Conservation (phyloP, 2,888 invertebrate species). For the Conistra vaccinii region DNA sequence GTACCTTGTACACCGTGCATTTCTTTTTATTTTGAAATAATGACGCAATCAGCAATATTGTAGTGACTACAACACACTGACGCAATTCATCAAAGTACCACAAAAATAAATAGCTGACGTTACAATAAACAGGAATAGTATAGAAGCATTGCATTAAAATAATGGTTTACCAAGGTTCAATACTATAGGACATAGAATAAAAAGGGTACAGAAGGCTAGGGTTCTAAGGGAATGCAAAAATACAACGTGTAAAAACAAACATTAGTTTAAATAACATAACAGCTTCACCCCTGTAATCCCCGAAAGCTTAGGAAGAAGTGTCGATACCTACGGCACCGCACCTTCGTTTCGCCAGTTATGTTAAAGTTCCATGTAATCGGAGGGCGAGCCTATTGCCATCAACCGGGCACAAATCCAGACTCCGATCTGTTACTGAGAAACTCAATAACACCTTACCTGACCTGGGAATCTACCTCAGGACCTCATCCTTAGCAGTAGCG, state of each 20-base stretch:
- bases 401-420: too few species aligned
- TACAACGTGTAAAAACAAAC: background rate
- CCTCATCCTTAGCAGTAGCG: too few species aligned
- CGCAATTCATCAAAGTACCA: conserved; percentile 11
- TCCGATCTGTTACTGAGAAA: too few species aligned
- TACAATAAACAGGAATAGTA: conserved; percentile 1
- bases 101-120: conserved; percentile 24
- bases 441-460: too few species aligned
- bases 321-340: too few species aligned
- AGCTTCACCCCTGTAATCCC: too few species aligned
- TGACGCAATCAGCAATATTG: conserved; percentile 18
- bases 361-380: too few species aligned
- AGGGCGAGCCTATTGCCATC: too few species aligned
- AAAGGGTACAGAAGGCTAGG: conserved; percentile 12
- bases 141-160: conserved; percentile 60
- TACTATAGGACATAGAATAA: background rate
- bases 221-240: background rate
- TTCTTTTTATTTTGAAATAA: background rate
- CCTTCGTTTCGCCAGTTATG: too few species aligned
- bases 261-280: background rate
- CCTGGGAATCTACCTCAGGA: too few species aligned
- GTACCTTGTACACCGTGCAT: conserved; percentile 1
- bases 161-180: conserved; percentile 65
- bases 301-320: too few species aligned
- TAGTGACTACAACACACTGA: conserved; percentile 5